These are phyloP conservation scores for Takifugu rubripes DNA, from an alignment of 2,797 vertebrate species.

Conservation along the genomic window DNA sequence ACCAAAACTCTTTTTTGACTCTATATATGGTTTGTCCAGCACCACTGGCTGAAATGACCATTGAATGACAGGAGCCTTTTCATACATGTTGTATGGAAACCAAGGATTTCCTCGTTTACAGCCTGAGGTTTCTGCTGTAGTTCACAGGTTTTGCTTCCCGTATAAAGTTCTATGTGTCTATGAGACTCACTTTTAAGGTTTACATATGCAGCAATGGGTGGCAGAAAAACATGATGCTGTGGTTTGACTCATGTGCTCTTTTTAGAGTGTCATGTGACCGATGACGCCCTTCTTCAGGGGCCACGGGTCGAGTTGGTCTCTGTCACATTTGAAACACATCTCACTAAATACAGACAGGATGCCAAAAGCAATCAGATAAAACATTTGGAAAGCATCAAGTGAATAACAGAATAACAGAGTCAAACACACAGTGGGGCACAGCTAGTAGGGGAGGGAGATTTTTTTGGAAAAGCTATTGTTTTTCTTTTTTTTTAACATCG, in stretches of 20 bases:
- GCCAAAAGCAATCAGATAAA: slow-evolving; percentile 60
- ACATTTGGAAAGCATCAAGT: slow-evolving; percentile 74
- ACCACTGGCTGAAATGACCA: too few species aligned
- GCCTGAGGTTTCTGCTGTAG: slow-evolving; percentile 14
- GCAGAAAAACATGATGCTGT: slow-evolving; percentile 2
- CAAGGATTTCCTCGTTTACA: slow-evolving; percentile 8
- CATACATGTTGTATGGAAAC: background rate
- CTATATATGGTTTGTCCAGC: too few species aligned
- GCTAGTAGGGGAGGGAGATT: background rate
- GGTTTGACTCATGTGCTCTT: slow-evolving; percentile 22
- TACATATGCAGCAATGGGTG: slow-evolving; percentile 6
- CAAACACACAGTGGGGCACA: slow-evolving; percentile 53
- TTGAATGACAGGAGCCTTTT: too few species aligned
- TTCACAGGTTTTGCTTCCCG: slow-evolving; percentile 9
- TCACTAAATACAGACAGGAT: slow-evolving; percentile 37
- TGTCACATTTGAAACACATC: slow-evolving; percentile 55
- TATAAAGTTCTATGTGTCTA: slow-evolving; percentile 13
- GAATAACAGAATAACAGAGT: slow-evolving; percentile 44
- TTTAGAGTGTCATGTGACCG: slow-evolving; percentile 20
- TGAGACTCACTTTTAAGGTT: slow-evolving; percentile 20
- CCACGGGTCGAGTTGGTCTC: background rate
- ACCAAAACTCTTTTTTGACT: too few species aligned
- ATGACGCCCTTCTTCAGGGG: slow-evolving; percentile 15
- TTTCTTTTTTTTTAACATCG: slow-evolving; percentile 28
- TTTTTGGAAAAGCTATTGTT: slow-evolving; percentile 54